Evolutionary conservation across 2,113 vertebrate species (phyloP).

Genomic region (Meleagris gallopavo): DNA sequence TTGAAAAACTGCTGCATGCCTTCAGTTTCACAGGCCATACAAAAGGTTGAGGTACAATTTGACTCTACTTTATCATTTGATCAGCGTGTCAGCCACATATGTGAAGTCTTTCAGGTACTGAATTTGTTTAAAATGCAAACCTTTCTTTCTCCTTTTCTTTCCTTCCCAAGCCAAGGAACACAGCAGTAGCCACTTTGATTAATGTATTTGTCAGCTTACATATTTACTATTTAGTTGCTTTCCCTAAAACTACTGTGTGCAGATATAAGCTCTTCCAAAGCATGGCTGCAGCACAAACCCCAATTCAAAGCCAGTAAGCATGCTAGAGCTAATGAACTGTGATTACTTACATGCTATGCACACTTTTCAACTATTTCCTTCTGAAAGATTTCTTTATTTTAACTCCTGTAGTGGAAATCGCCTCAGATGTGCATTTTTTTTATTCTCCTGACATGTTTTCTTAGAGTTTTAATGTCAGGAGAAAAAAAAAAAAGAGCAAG

Average conservation of each 20-base stretch:
- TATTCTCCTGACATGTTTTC: slow-evolving; percentile 41
- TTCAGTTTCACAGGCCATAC: slow-evolving; percentile 29
- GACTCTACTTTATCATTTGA: slow-evolving; percentile 65
- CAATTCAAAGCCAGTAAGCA: not conserved
- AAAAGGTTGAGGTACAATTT: slow-evolving; percentile 61
- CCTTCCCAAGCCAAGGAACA: not conserved
- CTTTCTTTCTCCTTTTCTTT: not conserved
- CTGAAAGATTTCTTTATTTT: not conserved
- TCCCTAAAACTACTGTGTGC: not conserved
- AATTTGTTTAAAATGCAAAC: slow-evolving; percentile 59
- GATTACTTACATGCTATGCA: not conserved
- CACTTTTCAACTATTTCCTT: not conserved
- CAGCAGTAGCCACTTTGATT: slow-evolving; percentile 52
- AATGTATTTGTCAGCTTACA: slow-evolving; percentile 69
- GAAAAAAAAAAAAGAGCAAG: not conserved
- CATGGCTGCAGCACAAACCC: not conserved
- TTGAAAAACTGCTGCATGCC: slow-evolving; percentile 40
- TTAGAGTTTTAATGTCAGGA: slow-evolving; percentile 25
- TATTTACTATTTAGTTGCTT: slow-evolving; percentile 53
- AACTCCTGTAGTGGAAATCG: slow-evolving; percentile 14
- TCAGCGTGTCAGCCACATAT: slow-evolving; percentile 54
- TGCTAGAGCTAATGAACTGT: slow-evolving; percentile 6
- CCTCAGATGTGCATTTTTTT: slow-evolving; percentile 20
- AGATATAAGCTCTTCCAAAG: not conserved
- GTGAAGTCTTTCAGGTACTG: slow-evolving; percentile 43